A percentile compares a stretch with the other conserved stretches of the same genome.
Conservation (phyloP, 1,140 invertebrate genomes). For the Holcopasites calliopsidis region DNA sequence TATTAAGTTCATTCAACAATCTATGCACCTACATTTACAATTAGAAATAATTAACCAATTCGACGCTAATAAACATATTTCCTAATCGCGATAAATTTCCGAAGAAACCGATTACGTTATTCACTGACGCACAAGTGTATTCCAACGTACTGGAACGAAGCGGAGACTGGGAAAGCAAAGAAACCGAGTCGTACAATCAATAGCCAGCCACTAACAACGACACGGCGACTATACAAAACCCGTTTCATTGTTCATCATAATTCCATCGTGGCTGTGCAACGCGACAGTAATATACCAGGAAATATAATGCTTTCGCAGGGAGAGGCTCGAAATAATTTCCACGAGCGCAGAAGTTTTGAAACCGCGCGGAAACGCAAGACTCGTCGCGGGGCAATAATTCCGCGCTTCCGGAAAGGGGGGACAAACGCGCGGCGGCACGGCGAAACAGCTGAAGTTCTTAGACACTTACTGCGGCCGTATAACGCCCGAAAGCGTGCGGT, state of each 20-base stretch:
- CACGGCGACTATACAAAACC: neutral
- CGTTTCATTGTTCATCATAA: neutral
- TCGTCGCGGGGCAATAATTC: constrained; percentile 28
- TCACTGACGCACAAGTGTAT: too few relatives aligned
- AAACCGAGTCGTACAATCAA: neutral
- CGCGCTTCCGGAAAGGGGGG: neutral
- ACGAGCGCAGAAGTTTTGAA: neutral
- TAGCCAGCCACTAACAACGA: neutral
- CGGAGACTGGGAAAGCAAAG: too few relatives aligned
- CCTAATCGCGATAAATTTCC: too few relatives aligned
- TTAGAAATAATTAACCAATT: too few relatives aligned
- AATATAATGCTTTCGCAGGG: neutral
- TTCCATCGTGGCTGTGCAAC: neutral
- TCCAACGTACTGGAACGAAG: too few relatives aligned
- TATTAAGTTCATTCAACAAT: too few relatives aligned
- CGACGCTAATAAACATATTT: too few relatives aligned
- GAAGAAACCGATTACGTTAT: too few relatives aligned
- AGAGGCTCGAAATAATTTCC: neutral
- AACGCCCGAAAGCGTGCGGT: constrained; percentile 29
- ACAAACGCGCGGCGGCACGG: constrained; percentile 16
- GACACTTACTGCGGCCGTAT: constrained; percentile 32
- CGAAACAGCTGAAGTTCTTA: constrained; percentile 42
- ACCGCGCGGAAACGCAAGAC: neutral
- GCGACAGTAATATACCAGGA: neutral
- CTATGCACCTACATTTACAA: too few relatives aligned